Conservation (phyloP, 2,888 invertebrate species). For the Notodonta dromedarius region DNA sequence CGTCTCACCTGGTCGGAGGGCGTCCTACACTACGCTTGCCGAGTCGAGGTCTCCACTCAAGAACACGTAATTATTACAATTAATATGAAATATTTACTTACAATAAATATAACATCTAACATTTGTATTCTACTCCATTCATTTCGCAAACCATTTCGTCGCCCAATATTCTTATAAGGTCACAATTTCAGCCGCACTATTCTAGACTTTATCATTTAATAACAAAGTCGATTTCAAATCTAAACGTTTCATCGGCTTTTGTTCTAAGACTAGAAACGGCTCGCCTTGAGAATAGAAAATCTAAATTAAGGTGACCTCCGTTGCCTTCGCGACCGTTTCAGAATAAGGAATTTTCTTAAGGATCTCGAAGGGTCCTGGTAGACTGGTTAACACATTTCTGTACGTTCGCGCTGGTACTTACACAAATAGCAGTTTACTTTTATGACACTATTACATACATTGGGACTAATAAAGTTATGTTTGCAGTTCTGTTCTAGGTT, state of each 20-base stretch:
- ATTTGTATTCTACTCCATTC: conserved; percentile 39
- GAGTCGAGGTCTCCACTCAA: too few species aligned
- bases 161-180: conserved; percentile 63
- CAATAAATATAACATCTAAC: neutral
- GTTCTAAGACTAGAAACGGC: conserved; percentile 66
- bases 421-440: conserved; percentile 75
- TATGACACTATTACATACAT: conserved; percentile 74
- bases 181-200: conserved; percentile 44
- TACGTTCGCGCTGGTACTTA: conserved; percentile 59
- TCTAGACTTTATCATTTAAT: conserved; percentile 46
- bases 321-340: conserved; percentile 31
- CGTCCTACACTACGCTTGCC: too few species aligned
- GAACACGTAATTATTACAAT: too few species aligned
- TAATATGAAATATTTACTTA: too few species aligned
- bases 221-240: conserved; percentile 45
- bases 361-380: conserved; percentile 41
- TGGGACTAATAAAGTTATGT: conserved; percentile 69
- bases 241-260: conserved; percentile 52
- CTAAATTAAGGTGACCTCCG: conserved; percentile 65
- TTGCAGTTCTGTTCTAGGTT: conserved; percentile 46
- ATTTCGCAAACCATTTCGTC: conserved; percentile 56
- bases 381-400: conserved; percentile 43
- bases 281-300: conserved; percentile 60
- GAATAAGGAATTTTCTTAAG: conserved; percentile 34
- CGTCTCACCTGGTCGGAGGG: too few species aligned